Conservation (phyloP, 2,797 vertebrate genomes). For the Oceanodroma leucorhoa region DNA sequence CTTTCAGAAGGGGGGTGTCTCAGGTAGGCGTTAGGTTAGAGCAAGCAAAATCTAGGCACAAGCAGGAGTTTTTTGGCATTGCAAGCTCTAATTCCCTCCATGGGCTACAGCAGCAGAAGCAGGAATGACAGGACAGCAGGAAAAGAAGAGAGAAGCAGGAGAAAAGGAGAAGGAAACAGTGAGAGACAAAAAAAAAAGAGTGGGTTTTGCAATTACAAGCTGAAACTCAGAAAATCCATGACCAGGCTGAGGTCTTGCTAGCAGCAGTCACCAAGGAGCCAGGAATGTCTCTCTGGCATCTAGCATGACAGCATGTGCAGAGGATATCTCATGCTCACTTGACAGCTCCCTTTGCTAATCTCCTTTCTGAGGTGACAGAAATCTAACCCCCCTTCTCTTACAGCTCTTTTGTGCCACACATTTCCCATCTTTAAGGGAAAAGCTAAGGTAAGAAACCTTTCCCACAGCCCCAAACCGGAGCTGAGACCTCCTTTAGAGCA, state of each 20-base stretch:
- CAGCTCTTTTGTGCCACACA: not conserved
- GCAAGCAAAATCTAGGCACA: not conserved
- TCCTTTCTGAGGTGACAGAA: conserved; percentile 36
- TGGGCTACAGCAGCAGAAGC: not conserved
- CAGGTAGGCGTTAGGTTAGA: not conserved
- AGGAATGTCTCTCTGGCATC: conserved; percentile 49
- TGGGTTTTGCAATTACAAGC: not conserved
- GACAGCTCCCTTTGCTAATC: conserved; percentile 62
- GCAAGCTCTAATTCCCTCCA: not conserved
- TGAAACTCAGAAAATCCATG: not conserved
- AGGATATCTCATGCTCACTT: conserved; percentile 42
- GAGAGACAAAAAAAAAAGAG: not conserved
- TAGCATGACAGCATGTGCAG: conserved; percentile 27
- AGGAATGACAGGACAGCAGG: not conserved
- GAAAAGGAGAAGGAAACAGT: not conserved
- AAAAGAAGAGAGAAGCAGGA: not conserved
- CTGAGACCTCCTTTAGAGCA: not conserved
- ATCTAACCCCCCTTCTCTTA: conserved; percentile 18
- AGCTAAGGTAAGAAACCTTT: conserved; percentile 12
- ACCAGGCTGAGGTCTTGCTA: conserved; percentile 1
- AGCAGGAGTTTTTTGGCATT: not conserved
- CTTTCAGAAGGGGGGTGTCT: not conserved
- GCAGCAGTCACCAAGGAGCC: conserved; percentile 38
- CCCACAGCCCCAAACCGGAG: not conserved
- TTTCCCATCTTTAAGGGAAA: conserved; percentile 7